Percentiles rank a stretch among this genome's conserved stretches.
These are phyloP conservation scores for Psammodynastes pulverulentus DNA, from an alignment of 2,113 vertebrate species.

Conservation along the genomic window DNA sequence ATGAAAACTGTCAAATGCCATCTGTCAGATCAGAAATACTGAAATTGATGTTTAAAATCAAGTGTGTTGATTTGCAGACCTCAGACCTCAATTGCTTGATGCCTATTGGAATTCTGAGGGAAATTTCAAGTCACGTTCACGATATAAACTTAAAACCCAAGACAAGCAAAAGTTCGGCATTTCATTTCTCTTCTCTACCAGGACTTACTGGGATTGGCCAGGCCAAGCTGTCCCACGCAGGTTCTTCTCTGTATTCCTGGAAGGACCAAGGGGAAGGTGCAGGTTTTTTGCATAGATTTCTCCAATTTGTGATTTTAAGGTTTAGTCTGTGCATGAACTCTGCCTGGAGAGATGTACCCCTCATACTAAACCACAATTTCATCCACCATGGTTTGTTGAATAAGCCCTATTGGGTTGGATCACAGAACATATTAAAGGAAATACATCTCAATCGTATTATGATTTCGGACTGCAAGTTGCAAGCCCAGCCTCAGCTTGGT, in stretches of 20 bases:
- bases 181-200: background rate
- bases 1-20: background rate
- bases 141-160: background rate
- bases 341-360: background rate
- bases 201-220: background rate
- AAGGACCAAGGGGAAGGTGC: background rate
- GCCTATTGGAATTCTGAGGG: background rate
- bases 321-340: background rate
- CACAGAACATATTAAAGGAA: background rate
- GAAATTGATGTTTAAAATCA: background rate
- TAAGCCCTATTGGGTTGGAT: background rate
- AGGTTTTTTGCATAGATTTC: background rate
- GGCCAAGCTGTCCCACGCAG: background rate
- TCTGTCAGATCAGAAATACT: constrained; percentile 13
- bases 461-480: background rate
- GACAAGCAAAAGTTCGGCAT: background rate
- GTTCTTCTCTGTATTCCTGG: background rate
- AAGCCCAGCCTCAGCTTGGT: background rate
- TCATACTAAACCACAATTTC: background rate
- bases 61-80: background rate
- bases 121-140: background rate
- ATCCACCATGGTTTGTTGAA: background rate
- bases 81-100: background rate
- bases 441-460: background rate
- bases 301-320: background rate